These are phyloP conservation scores for Ametastegia equiseti DNA, from an alignment of 2,888 invertebrate genomes.

Conservation along the genomic window DNA sequence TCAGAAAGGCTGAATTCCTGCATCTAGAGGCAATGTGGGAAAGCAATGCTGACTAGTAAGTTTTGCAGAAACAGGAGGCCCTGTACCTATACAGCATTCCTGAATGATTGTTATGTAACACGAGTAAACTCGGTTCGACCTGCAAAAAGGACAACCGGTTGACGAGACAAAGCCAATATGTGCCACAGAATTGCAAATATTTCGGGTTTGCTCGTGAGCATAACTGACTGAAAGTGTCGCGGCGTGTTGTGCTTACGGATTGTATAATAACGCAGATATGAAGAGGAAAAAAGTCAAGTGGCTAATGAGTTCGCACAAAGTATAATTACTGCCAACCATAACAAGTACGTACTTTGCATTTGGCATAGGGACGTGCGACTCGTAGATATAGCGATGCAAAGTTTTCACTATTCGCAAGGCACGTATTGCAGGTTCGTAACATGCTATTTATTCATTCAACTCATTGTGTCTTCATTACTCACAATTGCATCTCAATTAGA, in stretches of 20 bases:
- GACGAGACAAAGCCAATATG: background rate
- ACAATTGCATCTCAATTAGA: slow-evolving; percentile 26
- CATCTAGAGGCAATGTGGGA: slow-evolving; percentile 25
- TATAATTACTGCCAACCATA: slow-evolving; percentile 39
- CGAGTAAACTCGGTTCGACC: background rate
- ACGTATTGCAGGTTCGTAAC: slow-evolving; percentile 12
- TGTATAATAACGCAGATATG: slow-evolving; percentile 17
- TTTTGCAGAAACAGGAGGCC: slow-evolving; percentile 6
- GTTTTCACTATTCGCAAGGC: slow-evolving; percentile 37
- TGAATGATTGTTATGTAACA: slow-evolving; percentile 26
- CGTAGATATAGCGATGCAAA: slow-evolving; percentile 8
- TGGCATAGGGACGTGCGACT: slow-evolving; percentile 10
- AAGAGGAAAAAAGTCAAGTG: background rate
- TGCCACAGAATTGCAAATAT: slow-evolving; percentile 23
- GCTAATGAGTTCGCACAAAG: slow-evolving; percentile 28
- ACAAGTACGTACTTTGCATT: slow-evolving; percentile 37
- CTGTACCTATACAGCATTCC: slow-evolving; percentile 17
- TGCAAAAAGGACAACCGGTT: background rate
- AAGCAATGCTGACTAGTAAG: slow-evolving; percentile 1
- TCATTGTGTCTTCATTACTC: slow-evolving; percentile 29
- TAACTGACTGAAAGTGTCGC: background rate
- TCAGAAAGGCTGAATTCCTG: slow-evolving; percentile 28
- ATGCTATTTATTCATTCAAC: slow-evolving; percentile 33
- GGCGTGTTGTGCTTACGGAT: background rate
- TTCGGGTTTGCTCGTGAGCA: background rate